Percentiles rank a stretch among this genome's conserved stretches.
Evolutionary conservation across 2,797 vertebrate species (phyloP).

Genomic region (Bradypus variegatus): DNA sequence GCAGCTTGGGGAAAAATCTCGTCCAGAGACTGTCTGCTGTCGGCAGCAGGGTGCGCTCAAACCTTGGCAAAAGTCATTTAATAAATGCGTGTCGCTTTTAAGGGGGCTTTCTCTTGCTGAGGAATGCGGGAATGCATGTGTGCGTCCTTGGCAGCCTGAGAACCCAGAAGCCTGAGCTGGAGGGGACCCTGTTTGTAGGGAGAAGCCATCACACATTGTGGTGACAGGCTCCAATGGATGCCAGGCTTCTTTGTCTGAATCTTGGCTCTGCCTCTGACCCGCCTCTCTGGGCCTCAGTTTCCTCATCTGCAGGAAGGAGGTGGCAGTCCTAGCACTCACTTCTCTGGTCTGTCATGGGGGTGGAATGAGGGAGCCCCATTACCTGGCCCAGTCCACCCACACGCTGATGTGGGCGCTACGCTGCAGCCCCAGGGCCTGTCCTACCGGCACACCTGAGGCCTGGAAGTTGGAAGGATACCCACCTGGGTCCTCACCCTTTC

Average conservation of each 20-base stretch:
- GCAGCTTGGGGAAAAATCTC: constrained; percentile 46
- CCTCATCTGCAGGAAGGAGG: neutral
- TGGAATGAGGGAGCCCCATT: neutral
- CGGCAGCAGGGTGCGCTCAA: constrained; percentile 30
- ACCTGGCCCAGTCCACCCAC: neutral
- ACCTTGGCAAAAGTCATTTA: constrained; percentile 39
- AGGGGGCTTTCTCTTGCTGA: constrained; percentile 41
- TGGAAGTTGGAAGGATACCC: neutral
- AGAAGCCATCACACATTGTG: neutral
- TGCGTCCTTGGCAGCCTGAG: neutral
- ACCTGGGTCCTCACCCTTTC: neutral
- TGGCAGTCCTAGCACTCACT: neutral
- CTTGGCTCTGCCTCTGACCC: neutral
- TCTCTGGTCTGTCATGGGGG: rapidly evolving
- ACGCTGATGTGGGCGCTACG: rapidly evolving
- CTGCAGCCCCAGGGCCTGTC: neutral
- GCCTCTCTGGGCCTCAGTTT: neutral
- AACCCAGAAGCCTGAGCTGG: neutral
- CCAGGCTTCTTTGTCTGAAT: neutral
- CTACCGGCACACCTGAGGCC: neutral
- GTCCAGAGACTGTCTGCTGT: constrained; percentile 19
- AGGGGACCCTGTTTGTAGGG: neutral
- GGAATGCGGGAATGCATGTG: neutral
- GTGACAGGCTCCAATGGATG: rapidly evolving
- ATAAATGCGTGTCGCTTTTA: constrained; percentile 33